A percentile compares a stretch with the other conserved stretches of the same genome.
Evolutionary conservation across 2,797 vertebrate genomes (phyloP).

Genomic region (Phylloscopus collybita): DNA sequence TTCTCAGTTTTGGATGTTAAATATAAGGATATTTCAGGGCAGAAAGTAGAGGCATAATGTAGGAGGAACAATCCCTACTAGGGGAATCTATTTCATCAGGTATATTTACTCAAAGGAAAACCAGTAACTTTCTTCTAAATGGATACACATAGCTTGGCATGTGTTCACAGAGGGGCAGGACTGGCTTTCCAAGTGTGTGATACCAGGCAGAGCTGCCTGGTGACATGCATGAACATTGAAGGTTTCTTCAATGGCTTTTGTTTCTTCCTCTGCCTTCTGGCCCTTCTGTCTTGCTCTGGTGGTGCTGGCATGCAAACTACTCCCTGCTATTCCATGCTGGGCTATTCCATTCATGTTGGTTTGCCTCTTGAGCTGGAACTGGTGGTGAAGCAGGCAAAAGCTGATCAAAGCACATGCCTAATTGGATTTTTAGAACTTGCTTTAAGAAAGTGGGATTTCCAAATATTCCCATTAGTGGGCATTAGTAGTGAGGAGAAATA

Average conservation of each 20-base stretch:
- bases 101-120: background rate
- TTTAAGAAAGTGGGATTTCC: constrained; percentile 12
- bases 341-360: background rate
- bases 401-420: background rate
- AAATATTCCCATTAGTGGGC: background rate
- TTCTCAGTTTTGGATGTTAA: background rate
- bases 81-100: background rate
- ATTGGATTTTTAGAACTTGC: background rate
- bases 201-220: background rate
- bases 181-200: background rate
- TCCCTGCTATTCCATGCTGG: background rate
- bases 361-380: background rate
- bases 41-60: background rate
- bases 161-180: background rate
- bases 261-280: background rate
- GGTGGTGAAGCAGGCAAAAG: background rate
- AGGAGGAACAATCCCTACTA: background rate
- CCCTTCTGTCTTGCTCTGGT: background rate
- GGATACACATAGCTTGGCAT: background rate
- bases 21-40: background rate
- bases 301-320: background rate
- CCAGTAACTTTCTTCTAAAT: background rate
- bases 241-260: background rate
- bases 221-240: background rate
- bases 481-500: background rate